These are phyloP conservation scores for Prinia subflava DNA, from an alignment of 2,113 vertebrate species.

Conservation along the genomic window DNA sequence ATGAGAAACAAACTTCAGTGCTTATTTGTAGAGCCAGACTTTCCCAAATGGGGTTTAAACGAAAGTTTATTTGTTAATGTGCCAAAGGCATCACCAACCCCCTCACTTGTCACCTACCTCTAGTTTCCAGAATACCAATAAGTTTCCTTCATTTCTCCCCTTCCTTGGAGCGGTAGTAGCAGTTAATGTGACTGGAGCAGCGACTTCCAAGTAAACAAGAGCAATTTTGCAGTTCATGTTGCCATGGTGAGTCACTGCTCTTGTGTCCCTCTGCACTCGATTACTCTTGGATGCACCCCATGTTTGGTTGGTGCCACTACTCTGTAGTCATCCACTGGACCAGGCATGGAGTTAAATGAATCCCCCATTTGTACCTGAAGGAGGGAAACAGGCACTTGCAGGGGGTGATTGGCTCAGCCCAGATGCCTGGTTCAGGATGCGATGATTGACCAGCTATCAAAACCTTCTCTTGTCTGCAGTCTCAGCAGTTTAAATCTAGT, in stretches of 20 bases:
- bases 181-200: not conserved
- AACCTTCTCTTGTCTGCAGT: not conserved
- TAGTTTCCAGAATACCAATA: not conserved
- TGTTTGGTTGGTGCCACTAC: not conserved
- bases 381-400: not conserved
- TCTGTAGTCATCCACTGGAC: not conserved
- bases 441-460: not conserved
- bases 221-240: not conserved
- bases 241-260: rapidly evolving
- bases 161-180: not conserved
- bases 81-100: not conserved
- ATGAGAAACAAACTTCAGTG: not conserved
- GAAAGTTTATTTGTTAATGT: not conserved
- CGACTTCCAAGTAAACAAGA: not conserved
- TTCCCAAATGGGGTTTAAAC: not conserved
- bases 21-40: not conserved
- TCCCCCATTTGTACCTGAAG: not conserved
- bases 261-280: not conserved
- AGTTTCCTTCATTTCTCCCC: not conserved
- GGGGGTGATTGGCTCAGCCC: not conserved
- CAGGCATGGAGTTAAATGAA: not conserved
- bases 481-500: not conserved
- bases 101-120: not conserved
- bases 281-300: not conserved
- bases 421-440: not conserved